Conservation (phyloP, 2,797 vertebrate species). For the Ctenopoma kingsleyae region DNA sequence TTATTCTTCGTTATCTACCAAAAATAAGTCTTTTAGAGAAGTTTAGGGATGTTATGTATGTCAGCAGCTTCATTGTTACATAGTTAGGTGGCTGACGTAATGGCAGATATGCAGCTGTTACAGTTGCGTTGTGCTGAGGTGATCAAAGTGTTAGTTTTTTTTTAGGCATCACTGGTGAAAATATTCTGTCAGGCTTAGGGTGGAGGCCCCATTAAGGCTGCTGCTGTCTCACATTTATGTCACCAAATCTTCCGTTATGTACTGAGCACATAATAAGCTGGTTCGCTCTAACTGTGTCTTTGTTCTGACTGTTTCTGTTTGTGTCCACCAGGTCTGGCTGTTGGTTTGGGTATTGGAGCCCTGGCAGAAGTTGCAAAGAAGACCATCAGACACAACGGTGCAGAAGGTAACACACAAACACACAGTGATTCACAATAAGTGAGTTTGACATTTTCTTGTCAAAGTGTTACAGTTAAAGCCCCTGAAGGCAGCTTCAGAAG, state of each 20-base stretch:
- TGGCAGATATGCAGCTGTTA: not conserved
- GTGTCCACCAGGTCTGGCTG: slow-evolving; percentile 89
- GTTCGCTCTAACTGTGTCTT: not conserved
- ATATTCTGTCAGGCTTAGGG: too few species aligned
- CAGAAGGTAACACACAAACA: slow-evolving; percentile 80
- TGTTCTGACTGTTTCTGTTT: slow-evolving; percentile 21
- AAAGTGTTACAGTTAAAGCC: slow-evolving; percentile 44
- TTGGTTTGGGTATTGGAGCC: slow-evolving; percentile 94
- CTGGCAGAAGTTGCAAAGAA: slow-evolving; percentile 98
- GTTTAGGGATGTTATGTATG: slow-evolving; percentile 1
- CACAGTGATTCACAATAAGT: not conserved
- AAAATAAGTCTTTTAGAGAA: not conserved
- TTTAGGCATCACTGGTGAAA: not conserved
- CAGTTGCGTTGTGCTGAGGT: not conserved
- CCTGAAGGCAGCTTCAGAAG: slow-evolving; percentile 27
- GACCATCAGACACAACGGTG: slow-evolving; percentile 87
- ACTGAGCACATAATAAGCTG: not conserved
- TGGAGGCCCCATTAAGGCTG: not conserved
- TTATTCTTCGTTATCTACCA: not conserved
- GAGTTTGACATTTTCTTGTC: too few species aligned
- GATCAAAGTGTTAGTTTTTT: not conserved
- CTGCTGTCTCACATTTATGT: not conserved
- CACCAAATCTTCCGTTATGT: not conserved
- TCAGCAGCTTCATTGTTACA: not conserved
- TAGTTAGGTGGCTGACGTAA: not conserved